phyloP scores from a whole-genome alignment of 2,888 invertebrate genomes.

The Athetis lepigone region DNA sequence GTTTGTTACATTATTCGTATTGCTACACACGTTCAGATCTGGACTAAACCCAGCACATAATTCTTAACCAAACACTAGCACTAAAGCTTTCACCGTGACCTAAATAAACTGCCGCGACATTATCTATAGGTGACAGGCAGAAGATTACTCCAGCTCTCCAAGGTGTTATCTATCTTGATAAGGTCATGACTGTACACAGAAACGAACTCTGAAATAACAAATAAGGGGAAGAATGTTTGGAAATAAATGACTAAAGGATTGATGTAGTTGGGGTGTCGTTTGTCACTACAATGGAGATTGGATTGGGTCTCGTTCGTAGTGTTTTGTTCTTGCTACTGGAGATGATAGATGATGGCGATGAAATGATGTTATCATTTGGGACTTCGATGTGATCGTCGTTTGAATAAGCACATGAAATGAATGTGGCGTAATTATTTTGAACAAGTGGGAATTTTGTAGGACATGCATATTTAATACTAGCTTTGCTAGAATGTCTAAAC shows the following conservation, averaged over 20 bases:
- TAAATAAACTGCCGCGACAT: constrained; percentile 43
- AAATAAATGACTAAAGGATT: constrained; percentile 20
- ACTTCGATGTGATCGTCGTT: not conserved
- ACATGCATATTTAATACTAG: too few relatives aligned
- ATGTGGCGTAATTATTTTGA: not conserved
- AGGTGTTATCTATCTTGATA: constrained; percentile 54
- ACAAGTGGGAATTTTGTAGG: too few relatives aligned
- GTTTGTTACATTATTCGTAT: too few relatives aligned
- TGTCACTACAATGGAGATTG: constrained; percentile 10
- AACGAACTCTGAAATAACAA: constrained; percentile 22
- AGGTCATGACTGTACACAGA: constrained; percentile 22
- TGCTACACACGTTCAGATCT: too few relatives aligned
- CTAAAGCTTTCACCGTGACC: constrained; percentile 20
- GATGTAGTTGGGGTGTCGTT: constrained; percentile 14
- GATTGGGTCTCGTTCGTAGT: constrained; percentile 4
- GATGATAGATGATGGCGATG: not conserved
- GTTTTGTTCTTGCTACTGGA: not conserved
- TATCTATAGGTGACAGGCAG: constrained; percentile 50
- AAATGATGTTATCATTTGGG: not conserved
- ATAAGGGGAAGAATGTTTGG: constrained; percentile 14
- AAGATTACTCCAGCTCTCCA: constrained; percentile 55
- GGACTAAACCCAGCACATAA: too few relatives aligned
- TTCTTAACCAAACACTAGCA: not conserved
- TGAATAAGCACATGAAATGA: not conserved
- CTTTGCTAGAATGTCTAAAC: too few relatives aligned